Percentiles rank a stretch among this genome's conserved stretches.
phyloP scores from a whole-genome alignment of 2,113 vertebrate species.

The Cyphomyrus plagiostoma region DNA sequence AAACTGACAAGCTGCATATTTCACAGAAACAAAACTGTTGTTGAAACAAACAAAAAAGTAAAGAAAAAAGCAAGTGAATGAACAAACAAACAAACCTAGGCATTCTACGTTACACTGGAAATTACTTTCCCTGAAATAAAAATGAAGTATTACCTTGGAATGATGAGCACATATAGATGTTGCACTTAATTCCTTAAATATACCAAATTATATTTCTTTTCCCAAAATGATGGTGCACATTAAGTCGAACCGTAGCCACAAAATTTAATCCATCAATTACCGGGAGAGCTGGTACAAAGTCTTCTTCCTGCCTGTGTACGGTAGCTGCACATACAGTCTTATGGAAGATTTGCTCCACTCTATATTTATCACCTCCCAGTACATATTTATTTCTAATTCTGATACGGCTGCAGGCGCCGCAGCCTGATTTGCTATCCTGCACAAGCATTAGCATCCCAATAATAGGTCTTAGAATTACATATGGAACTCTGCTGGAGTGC shows the following conservation, averaged over 20 bases:
- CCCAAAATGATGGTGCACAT: constrained; percentile 57
- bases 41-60: not conserved
- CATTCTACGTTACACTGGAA: constrained; percentile 36
- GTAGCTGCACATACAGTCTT: constrained; percentile 51
- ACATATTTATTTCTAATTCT: constrained; percentile 76
- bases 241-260: constrained; percentile 59
- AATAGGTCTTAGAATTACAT: constrained; percentile 71
- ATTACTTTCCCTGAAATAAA: constrained; percentile 27
- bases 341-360: constrained; percentile 63
- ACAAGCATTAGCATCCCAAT: constrained; percentile 63
- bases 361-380: constrained; percentile 71
- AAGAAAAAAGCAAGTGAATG: not conserved
- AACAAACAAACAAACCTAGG: constrained; percentile 40
- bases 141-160: constrained; percentile 35
- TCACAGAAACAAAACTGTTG: not conserved
- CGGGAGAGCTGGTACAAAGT: constrained; percentile 63
- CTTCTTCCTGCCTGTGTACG: constrained; percentile 58
- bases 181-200: constrained; percentile 54
- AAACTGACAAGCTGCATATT: too few relatives aligned
- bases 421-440: constrained; percentile 65
- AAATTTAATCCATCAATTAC: constrained; percentile 75
- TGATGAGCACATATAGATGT: constrained; percentile 41
- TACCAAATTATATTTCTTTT: constrained; percentile 47
- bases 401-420: constrained; percentile 66
- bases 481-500: constrained; percentile 64